Percentiles rank a stretch among this genome's conserved stretches.
These are phyloP conservation scores for Lineus longissimus DNA, from an alignment of 1,140 invertebrate genomes.

Conservation along the genomic window DNA sequence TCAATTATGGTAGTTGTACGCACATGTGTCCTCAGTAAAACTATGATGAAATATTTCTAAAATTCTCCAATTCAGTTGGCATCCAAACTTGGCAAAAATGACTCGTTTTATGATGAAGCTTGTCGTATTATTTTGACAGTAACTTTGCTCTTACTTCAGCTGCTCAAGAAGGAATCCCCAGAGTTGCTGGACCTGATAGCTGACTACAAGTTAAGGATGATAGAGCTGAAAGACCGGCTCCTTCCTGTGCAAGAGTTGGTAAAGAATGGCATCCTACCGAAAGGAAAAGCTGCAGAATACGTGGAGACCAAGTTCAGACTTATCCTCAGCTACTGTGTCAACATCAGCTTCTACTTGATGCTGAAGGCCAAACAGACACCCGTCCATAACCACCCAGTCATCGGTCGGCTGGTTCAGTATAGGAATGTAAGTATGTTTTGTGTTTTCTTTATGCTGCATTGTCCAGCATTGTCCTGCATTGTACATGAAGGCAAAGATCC, in stretches of 20 bases:
- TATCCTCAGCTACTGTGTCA: slow-evolving; percentile 75
- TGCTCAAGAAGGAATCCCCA: slow-evolving; percentile 78
- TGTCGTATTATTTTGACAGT: not conserved
- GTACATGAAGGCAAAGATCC: slow-evolving; percentile 8
- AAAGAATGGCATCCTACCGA: slow-evolving; percentile 57
- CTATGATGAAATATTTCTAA: too few species aligned
- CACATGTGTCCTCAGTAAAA: too few species aligned
- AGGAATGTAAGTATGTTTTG: slow-evolving; percentile 53
- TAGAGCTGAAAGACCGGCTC: slow-evolving; percentile 63
- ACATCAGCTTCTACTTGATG: slow-evolving; percentile 81
- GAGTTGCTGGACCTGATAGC: slow-evolving; percentile 72
- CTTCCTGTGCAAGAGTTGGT: slow-evolving; percentile 66
- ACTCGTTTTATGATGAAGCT: not conserved
- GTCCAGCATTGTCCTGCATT: not conserved
- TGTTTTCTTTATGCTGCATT: not conserved
- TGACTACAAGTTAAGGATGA: slow-evolving; percentile 67
- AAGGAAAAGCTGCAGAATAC: slow-evolving; percentile 63
- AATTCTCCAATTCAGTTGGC: too few species aligned
- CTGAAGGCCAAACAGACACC: slow-evolving; percentile 68
- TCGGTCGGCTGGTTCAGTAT: slow-evolving; percentile 76
- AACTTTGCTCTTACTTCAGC: slow-evolving; percentile 36
- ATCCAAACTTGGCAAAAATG: not conserved
- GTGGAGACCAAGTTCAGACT: slow-evolving; percentile 68
- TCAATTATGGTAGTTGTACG: too few species aligned
- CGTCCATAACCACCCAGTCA: slow-evolving; percentile 77